phyloP scores from a whole-genome alignment of 30 jellyfish, hydroid and myxozoan genomes.

The Chrysaora quinquecirrha region DNA sequence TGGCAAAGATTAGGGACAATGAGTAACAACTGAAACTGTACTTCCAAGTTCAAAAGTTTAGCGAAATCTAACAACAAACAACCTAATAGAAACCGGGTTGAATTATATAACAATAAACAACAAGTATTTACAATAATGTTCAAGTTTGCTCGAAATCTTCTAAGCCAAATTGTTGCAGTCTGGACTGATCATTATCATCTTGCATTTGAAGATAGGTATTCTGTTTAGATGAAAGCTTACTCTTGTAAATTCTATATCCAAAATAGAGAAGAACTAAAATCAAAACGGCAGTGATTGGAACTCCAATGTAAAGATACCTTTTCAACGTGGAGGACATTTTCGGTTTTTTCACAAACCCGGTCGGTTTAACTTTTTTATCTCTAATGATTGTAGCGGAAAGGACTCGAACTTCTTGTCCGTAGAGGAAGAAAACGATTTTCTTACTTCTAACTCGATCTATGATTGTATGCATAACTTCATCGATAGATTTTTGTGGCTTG shows the following conservation, averaged over 20 bases:
- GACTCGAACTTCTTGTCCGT: slow-evolving; percentile 54
- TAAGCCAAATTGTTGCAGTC: slow-evolving; percentile 1
- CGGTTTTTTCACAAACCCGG: not conserved
- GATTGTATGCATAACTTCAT: slow-evolving; percentile 37
- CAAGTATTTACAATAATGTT: too few species aligned
- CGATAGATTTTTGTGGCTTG: slow-evolving; percentile 1
- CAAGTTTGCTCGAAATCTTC: slow-evolving; percentile 7
- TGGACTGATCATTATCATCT: slow-evolving; percentile 20
- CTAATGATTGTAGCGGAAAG: slow-evolving; percentile 43
- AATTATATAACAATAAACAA: too few species aligned
- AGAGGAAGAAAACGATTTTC: slow-evolving; percentile 26
- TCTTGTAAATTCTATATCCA: not conserved
- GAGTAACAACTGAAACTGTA: too few species aligned
- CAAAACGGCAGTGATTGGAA: slow-evolving; percentile 3
- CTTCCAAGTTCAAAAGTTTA: too few species aligned
- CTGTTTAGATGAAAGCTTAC: slow-evolving; percentile 3
- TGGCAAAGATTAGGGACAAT: too few species aligned
- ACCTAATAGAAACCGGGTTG: too few species aligned
- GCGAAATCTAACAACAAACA: too few species aligned
- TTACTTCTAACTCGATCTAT: slow-evolving; percentile 19
- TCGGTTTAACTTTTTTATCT: slow-evolving; percentile 9
- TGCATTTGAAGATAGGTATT: slow-evolving; percentile 44
- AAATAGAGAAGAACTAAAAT: not conserved
- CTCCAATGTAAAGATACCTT: slow-evolving; percentile 30
- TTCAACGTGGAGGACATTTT: slow-evolving; percentile 6